Percentiles rank a stretch among this genome's conserved stretches.
These are phyloP conservation scores for Patella pellucida DNA, from an alignment of 2,888 invertebrate species.

Conservation along the genomic window DNA sequence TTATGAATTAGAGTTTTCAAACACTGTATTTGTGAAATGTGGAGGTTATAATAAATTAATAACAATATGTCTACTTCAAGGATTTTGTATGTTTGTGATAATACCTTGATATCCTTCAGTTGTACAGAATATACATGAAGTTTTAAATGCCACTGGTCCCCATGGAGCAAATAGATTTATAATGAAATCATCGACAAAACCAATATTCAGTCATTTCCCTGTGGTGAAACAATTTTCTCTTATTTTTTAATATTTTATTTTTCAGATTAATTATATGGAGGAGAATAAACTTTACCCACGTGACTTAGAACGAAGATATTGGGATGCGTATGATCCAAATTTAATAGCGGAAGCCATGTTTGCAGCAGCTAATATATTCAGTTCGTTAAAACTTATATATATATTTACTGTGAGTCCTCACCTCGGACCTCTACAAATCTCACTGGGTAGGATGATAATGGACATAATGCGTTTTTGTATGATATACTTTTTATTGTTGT, in stretches of 20 bases:
- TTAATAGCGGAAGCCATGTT: constrained; percentile 84
- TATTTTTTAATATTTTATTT: not conserved
- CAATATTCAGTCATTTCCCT: too few relatives aligned
- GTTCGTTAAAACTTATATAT: constrained; percentile 91
- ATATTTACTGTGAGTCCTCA: constrained; percentile 94
- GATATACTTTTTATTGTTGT: constrained; percentile 82
- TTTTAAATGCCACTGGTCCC: too few relatives aligned
- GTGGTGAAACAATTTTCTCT: too few relatives aligned
- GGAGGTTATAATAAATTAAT: too few relatives aligned
- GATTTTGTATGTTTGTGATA: too few relatives aligned
- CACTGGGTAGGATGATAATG: constrained; percentile 81
- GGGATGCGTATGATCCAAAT: constrained; percentile 99
- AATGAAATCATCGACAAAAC: too few relatives aligned
- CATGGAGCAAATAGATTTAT: too few relatives aligned
- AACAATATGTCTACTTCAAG: too few relatives aligned
- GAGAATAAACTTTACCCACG: constrained; percentile 30
- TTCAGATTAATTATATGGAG: not conserved
- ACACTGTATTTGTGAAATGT: too few relatives aligned
- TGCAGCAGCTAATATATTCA: constrained; percentile 97
- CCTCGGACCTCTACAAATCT: constrained; percentile 91
- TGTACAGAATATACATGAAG: too few relatives aligned
- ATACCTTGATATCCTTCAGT: too few relatives aligned
- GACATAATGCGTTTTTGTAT: constrained; percentile 94
- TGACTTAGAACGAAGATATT: constrained; percentile 79
- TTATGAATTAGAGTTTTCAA: too few relatives aligned